These are phyloP conservation scores for Nothocercus nigrocapillus DNA, from an alignment of 2,113 vertebrate species.

Conservation along the genomic window DNA sequence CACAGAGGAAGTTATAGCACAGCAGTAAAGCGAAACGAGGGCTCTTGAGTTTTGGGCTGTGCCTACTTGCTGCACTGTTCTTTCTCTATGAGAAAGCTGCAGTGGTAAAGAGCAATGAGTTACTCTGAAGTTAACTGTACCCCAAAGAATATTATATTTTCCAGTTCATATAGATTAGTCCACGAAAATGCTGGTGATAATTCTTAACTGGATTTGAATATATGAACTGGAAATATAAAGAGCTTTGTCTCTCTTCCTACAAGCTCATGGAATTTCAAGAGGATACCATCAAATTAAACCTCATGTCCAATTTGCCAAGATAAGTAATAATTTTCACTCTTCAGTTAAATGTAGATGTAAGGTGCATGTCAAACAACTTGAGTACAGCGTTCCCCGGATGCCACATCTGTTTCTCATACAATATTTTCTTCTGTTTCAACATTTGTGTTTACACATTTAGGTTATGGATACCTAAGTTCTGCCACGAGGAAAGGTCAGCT, in stretches of 20 bases:
- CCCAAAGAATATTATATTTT: background rate
- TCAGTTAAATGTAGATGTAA: slow-evolving; percentile 37
- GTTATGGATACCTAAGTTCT: slow-evolving; percentile 38
- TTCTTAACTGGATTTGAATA: background rate
- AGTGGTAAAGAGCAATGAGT: background rate
- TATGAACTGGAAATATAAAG: background rate
- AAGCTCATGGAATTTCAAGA: slow-evolving; percentile 21
- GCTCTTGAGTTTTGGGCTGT: background rate
- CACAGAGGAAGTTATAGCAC: background rate
- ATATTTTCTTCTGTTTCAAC: background rate
- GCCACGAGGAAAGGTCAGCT: slow-evolving; percentile 17
- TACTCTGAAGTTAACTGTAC: background rate
- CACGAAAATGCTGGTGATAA: background rate
- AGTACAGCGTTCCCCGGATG: slow-evolving; percentile 16
- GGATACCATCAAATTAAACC: slow-evolving; percentile 24
- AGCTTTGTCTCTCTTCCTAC: background rate
- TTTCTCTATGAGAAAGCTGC: background rate
- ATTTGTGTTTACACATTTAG: background rate
- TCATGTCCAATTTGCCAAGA: slow-evolving; percentile 23
- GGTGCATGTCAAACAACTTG: slow-evolving; percentile 31
- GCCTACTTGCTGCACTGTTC: background rate
- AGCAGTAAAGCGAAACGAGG: background rate
- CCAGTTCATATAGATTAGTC: background rate
- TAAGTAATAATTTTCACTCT: slow-evolving; percentile 44
- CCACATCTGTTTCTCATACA: slow-evolving; percentile 39